These are phyloP conservation scores for Danionella cerebrum DNA, from an alignment of 2,113 vertebrate genomes.

Conservation along the genomic window DNA sequence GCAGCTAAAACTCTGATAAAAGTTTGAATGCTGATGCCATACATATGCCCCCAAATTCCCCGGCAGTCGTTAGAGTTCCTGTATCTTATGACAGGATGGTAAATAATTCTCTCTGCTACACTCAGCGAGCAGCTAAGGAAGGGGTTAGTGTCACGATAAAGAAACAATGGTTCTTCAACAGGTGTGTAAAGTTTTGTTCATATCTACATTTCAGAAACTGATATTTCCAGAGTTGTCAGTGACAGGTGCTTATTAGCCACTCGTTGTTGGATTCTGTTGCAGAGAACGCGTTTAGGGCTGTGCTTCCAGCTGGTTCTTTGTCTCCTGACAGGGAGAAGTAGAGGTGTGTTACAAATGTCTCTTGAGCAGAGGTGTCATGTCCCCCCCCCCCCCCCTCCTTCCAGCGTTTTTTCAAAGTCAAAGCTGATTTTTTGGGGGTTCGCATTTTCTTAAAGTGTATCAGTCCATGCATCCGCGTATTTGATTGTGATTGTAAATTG, in stretches of 20 bases:
- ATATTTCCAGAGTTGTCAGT: background rate
- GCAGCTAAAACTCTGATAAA: too few relatives aligned
- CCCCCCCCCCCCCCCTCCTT: background rate
- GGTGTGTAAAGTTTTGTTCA: too few relatives aligned
- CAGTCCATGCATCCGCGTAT: too few relatives aligned
- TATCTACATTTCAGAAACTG: background rate
- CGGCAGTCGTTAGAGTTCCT: too few relatives aligned
- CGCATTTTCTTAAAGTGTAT: too few relatives aligned
- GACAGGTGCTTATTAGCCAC: slow-evolving; percentile 1
- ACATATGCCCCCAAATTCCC: background rate
- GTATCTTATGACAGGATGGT: background rate
- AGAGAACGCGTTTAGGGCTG: slow-evolving; percentile 3
- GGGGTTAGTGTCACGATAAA: too few relatives aligned
- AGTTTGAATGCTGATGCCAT: background rate
- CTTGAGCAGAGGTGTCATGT: background rate
- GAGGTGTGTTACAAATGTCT: background rate
- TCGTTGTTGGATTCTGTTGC: background rate
- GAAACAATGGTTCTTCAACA: too few relatives aligned
- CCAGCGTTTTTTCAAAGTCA: too few relatives aligned
- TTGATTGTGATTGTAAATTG: too few relatives aligned
- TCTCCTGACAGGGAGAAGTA: background rate
- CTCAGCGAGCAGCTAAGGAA: too few relatives aligned
- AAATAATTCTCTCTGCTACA: background rate
- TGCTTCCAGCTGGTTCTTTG: background rate
- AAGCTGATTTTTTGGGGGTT: background rate